Conservation (phyloP, 2,888 invertebrate genomes). For the Magallana nippona region DNA sequence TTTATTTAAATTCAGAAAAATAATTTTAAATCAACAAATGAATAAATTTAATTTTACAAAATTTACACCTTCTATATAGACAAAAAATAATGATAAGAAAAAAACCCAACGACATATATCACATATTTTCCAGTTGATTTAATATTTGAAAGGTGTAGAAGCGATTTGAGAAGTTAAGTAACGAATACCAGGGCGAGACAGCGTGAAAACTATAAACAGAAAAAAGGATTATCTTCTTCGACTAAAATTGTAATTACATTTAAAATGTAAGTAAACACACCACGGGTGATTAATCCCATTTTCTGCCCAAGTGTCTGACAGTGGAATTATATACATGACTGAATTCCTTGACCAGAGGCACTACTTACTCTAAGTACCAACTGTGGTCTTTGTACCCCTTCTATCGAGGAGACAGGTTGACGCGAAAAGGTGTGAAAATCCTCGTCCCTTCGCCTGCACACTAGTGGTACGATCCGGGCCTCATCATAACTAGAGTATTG, state of each 20-base stretch:
- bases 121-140: constrained; percentile 2
- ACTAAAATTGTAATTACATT: constrained; percentile 40
- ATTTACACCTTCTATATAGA: too few relatives aligned
- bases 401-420: constrained; percentile 41
- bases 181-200: not conserved
- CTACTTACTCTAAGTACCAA: constrained; percentile 32
- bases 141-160: constrained; percentile 2
- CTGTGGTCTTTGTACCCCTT: not conserved
- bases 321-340: constrained; percentile 21
- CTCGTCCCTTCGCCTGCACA: constrained; percentile 19
- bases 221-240: constrained; percentile 21
- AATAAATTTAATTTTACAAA: too few relatives aligned
- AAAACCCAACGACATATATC: not conserved
- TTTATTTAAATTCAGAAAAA: too few relatives aligned
- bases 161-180: constrained; percentile 36
- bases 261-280: constrained; percentile 44
- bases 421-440: constrained; percentile 41
- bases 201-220: constrained; percentile 8
- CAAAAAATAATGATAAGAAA: too few relatives aligned
- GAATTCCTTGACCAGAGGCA: constrained; percentile 19
- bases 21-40: too few relatives aligned
- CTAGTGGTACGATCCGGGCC: not conserved
- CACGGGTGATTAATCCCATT: constrained; percentile 43
- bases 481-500: constrained; percentile 17
- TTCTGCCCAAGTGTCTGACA: constrained; percentile 47